A percentile compares a stretch with the other conserved stretches of the same genome.
phyloP scores from a whole-genome alignment of 1,140 invertebrate species.

The Trichogramma pretiosum region DNA sequence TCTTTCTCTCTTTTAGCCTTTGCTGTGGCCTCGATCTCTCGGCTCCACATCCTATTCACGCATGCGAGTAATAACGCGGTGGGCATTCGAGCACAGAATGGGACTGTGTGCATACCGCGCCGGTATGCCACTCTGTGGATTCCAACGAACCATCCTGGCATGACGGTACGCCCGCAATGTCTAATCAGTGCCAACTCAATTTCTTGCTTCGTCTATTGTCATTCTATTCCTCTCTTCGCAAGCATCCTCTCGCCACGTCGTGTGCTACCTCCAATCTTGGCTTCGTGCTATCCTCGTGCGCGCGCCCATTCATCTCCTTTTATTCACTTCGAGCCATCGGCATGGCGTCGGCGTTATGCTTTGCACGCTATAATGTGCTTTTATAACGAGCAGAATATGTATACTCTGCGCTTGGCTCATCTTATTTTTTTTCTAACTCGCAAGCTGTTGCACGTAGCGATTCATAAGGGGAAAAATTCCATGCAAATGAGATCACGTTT shows the following conservation, averaged over 20 bases:
- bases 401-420: too few species aligned
- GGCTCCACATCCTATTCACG: not conserved
- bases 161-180: slow-evolving; percentile 38
- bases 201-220: slow-evolving; percentile 34
- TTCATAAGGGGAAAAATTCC: too few species aligned
- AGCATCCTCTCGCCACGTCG: not conserved
- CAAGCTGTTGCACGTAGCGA: too few species aligned
- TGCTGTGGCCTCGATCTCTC: not conserved
- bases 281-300: too few species aligned
- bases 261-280: too few species aligned
- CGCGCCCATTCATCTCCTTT: not conserved
- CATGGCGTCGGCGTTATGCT: too few species aligned
- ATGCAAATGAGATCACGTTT: too few species aligned
- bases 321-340: not conserved
- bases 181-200: slow-evolving; percentile 43
- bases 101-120: slow-evolving; percentile 9
- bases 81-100: slow-evolving; percentile 22
- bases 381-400: too few species aligned
- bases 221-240: not conserved
- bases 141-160: slow-evolving; percentile 34
- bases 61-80: slow-evolving; percentile 16
- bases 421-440: too few species aligned
- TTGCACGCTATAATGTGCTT: too few species aligned
- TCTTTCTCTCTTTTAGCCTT: not conserved
- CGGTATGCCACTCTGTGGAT: slow-evolving; percentile 33